phyloP scores from a whole-genome alignment of 2,888 invertebrate genomes.

The Glomeris marginata region DNA sequence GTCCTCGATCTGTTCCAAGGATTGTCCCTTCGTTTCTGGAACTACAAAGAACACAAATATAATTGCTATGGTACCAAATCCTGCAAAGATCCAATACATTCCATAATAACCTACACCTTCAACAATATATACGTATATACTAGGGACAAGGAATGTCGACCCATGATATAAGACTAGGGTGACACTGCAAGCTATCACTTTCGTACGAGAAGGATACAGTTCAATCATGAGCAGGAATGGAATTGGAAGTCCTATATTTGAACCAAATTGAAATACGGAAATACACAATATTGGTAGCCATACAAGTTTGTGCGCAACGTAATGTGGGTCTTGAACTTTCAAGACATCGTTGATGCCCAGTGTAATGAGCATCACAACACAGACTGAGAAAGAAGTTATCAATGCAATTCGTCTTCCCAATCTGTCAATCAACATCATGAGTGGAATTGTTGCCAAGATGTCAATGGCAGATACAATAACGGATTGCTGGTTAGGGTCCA shows the following conservation, averaged over 20 bases:
- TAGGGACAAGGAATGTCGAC: constrained; percentile 5
- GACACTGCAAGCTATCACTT: constrained; percentile 6
- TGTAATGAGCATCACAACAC: no score
- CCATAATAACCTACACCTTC: constrained; percentile 6
- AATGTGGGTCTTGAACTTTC: no score
- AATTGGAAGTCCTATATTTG: constrained; percentile 7
- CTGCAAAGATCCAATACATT: constrained; percentile 7
- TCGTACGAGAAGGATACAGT: constrained; percentile 3
- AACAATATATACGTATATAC: constrained; percentile 2
- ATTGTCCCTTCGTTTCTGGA: constrained; percentile 9
- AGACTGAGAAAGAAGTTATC: no score
- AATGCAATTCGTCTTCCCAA: no score
- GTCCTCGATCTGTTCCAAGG: constrained; percentile 6
- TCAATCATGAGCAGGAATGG: constrained; percentile 8
- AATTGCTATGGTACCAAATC: neutral
- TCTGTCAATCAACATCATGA: no score
- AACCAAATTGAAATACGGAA: constrained; percentile 3
- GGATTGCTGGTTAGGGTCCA: no score
- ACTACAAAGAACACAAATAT: neutral
- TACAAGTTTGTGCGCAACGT: no score
- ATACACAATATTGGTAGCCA: neutral
- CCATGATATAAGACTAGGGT: constrained; percentile 1
- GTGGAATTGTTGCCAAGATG: no score
- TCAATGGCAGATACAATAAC: no score
- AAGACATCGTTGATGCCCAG: no score